Percentiles rank a stretch among this genome's conserved stretches.
phyloP scores from a whole-genome alignment of 2,888 invertebrate species.

The Hydroisotoma schaefferi region DNA sequence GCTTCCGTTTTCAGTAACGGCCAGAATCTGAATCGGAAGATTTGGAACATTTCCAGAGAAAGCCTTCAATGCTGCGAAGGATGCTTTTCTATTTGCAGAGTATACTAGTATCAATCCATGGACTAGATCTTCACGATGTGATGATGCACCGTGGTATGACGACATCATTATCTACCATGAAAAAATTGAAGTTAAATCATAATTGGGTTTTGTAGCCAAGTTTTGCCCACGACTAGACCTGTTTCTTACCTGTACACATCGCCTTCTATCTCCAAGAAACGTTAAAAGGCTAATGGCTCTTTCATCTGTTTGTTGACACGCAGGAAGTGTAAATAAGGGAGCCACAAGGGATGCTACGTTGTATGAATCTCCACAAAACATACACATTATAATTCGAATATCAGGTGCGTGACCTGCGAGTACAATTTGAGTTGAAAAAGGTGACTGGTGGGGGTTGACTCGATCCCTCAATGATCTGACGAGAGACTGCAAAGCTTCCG shows the following conservation, averaged over 20 bases:
- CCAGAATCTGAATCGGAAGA: conserved; percentile 85
- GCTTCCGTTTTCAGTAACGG: conserved; percentile 67
- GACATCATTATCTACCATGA: conserved; percentile 67
- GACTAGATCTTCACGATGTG: conserved; percentile 84
- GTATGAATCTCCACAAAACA: conserved; percentile 89
- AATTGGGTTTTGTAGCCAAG: background rate
- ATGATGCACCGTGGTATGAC: conserved; percentile 90
- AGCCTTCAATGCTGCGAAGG: conserved; percentile 85
- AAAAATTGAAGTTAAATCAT: conserved; percentile 5
- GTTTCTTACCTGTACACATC: conserved; percentile 45
- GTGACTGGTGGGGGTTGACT: conserved; percentile 46
- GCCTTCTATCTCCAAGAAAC: conserved; percentile 61
- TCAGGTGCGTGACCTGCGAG: conserved; percentile 40
- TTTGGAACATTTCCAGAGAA: conserved; percentile 91
- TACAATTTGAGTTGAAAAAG: conserved; percentile 44
- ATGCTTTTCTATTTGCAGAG: conserved; percentile 91
- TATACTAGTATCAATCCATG: conserved; percentile 94
- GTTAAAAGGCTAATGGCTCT: conserved; percentile 87
- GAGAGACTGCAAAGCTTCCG: conserved; percentile 31
- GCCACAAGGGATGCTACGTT: conserved; percentile 78
- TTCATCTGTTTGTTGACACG: conserved; percentile 79
- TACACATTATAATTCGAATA: conserved; percentile 79
- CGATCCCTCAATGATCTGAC: conserved; percentile 43
- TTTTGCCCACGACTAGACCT: background rate
- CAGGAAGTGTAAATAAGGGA: conserved; percentile 80